phyloP scores from a whole-genome alignment of 2,797 vertebrate species.

The Pantherophis alleghaniensis region DNA sequence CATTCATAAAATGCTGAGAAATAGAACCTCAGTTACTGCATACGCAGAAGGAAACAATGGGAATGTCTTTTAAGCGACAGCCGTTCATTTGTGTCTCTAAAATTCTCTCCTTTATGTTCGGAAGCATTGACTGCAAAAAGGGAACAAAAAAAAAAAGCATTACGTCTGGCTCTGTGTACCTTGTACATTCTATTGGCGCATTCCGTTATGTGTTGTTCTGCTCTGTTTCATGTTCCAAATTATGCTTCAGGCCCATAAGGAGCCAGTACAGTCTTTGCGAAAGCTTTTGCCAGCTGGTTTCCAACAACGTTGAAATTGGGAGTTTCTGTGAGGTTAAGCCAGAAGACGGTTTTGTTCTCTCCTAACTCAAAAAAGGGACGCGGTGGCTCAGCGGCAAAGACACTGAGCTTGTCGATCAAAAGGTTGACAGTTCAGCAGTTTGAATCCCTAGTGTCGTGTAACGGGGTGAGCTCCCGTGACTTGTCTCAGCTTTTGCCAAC shows the following conservation, averaged over 20 bases:
- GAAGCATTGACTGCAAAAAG: neutral
- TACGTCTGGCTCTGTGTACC: neutral
- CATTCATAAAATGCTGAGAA: neutral
- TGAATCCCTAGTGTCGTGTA: no score
- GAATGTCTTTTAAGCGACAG: neutral
- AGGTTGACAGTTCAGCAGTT: no score
- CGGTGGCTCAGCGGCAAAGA: no score
- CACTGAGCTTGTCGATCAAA: no score
- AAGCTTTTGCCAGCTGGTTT: neutral
- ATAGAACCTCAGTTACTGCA: neutral
- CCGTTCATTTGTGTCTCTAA: neutral
- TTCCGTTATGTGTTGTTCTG: neutral
- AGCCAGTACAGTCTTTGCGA: neutral
- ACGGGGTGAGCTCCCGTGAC: no score
- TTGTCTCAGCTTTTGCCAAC: no score
- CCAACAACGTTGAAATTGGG: neutral
- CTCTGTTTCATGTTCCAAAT: neutral
- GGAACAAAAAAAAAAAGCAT: neutral
- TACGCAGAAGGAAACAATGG: neutral
- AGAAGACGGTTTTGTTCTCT: neutral
- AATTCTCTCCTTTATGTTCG: neutral
- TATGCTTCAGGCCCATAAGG: neutral
- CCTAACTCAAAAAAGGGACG: neutral
- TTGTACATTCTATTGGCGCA: neutral
- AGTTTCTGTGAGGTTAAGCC: neutral